phyloP scores from a whole-genome alignment of 2,797 vertebrate genomes.

The Linurgus olivaceus region DNA sequence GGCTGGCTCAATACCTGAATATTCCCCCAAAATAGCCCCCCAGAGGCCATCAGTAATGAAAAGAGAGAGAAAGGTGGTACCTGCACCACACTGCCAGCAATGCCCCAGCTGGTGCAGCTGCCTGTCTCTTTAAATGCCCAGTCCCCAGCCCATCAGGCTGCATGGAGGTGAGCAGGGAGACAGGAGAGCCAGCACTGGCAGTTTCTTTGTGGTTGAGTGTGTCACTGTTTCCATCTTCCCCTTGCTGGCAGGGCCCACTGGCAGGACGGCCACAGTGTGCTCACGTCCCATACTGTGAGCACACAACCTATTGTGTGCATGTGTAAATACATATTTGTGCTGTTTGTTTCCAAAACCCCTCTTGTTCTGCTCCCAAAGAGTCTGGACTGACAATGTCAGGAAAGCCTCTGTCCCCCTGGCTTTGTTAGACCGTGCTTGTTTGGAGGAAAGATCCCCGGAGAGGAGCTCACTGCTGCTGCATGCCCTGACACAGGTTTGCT shows the following conservation, averaged over 20 bases:
- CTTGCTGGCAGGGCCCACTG: neutral
- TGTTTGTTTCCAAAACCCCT: neutral
- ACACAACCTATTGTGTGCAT: neutral
- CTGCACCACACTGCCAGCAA: neutral
- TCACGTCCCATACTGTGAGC: neutral
- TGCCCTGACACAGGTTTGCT: neutral
- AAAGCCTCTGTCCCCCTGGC: neutral
- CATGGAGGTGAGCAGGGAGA: fast-evolving
- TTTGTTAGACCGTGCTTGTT: neutral
- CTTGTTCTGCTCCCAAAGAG: neutral
- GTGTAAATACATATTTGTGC: neutral
- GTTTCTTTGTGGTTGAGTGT: fast-evolving
- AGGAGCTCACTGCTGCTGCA: neutral
- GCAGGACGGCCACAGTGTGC: fast-evolving
- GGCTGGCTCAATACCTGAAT: neutral
- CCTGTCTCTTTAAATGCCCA: neutral
- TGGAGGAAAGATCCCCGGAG: constrained; percentile 1
- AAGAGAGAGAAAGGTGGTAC: neutral
- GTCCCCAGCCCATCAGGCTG: neutral
- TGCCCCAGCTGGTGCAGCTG: fast-evolving
- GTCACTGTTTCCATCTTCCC: neutral
- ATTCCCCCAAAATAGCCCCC: neutral
- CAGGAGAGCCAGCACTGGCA: neutral
- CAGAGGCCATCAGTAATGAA: neutral
- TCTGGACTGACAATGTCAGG: constrained; percentile 24